Conservation (phyloP, 2,888 invertebrate species). For the Chorisops tibialis region DNA sequence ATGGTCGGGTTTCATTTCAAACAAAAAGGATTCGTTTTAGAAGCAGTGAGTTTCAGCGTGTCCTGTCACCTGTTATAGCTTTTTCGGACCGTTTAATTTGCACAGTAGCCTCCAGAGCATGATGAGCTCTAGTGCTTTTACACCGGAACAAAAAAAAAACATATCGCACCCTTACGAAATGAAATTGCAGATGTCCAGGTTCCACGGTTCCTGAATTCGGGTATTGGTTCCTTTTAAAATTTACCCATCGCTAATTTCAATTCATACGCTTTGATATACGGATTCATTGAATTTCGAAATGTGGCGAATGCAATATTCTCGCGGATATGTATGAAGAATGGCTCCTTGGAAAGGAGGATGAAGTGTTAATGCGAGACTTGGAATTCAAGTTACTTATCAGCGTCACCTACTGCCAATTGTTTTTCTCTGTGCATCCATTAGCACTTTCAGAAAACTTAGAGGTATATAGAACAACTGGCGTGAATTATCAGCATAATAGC, state of each 20-base stretch:
- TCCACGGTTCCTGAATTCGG: neutral
- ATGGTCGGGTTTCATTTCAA: slow-evolving; percentile 5
- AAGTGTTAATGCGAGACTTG: too few relatives aligned
- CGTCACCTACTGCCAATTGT: too few relatives aligned
- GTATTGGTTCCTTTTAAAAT: neutral
- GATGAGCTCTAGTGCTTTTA: neutral
- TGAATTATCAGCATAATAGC: too few relatives aligned
- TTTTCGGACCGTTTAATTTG: neutral
- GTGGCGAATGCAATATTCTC: too few relatives aligned
- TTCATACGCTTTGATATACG: slow-evolving; percentile 3
- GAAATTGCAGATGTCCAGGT: slow-evolving; percentile 6
- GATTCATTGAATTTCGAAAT: neutral
- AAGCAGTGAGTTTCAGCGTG: neutral
- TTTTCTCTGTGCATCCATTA: too few relatives aligned
- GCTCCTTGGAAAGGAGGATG: too few relatives aligned
- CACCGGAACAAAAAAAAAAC: neutral
- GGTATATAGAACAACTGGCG: too few relatives aligned
- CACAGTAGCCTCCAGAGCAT: neutral
- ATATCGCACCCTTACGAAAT: neutral
- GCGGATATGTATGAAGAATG: too few relatives aligned
- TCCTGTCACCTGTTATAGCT: slow-evolving; percentile 3
- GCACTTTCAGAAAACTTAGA: too few relatives aligned
- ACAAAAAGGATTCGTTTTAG: slow-evolving; percentile 10
- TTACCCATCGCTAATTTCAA: slow-evolving; percentile 1
- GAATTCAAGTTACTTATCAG: too few relatives aligned